These are phyloP conservation scores for Cinara cedri DNA, from an alignment of 2,888 invertebrate genomes.

Conservation along the genomic window DNA sequence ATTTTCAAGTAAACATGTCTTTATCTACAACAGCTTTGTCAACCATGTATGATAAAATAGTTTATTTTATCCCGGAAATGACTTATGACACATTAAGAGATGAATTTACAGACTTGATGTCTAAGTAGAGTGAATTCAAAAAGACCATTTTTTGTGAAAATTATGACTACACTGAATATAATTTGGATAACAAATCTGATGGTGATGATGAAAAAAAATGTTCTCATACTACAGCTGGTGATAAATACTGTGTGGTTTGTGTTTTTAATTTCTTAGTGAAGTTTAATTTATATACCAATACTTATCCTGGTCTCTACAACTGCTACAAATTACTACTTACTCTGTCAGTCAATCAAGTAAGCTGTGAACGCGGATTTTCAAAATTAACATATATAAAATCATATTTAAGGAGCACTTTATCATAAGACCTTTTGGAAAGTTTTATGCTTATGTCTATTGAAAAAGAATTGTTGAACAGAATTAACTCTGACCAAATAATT, in stretches of 20 bases:
- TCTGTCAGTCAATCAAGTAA: conserved; percentile 29
- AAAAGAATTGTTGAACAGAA: neutral
- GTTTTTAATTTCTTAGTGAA: conserved; percentile 29
- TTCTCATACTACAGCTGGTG: neutral
- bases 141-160: conserved; percentile 2
- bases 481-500: too few species aligned
- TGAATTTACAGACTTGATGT: conserved; percentile 17
- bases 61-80: conserved; percentile 19
- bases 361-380: conserved; percentile 43
- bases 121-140: conserved; percentile 12
- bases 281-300: conserved; percentile 8
- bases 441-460: neutral
- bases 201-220: conserved; percentile 7
- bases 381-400: conserved; percentile 39
- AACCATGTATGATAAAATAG: conserved; percentile 21
- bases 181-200: too few species aligned
- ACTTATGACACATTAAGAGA: neutral
- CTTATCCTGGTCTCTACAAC: conserved; percentile 8
- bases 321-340: too few species aligned
- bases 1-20: conserved; percentile 3
- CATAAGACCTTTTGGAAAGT: neutral
- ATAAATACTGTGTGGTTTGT: neutral
- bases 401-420: conserved; percentile 23
- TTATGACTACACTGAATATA: conserved; percentile 14
- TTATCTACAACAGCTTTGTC: conserved; percentile 24